These are phyloP conservation scores for Apantesis nais DNA, from an alignment of 2,888 invertebrate species.

Conservation along the genomic window DNA sequence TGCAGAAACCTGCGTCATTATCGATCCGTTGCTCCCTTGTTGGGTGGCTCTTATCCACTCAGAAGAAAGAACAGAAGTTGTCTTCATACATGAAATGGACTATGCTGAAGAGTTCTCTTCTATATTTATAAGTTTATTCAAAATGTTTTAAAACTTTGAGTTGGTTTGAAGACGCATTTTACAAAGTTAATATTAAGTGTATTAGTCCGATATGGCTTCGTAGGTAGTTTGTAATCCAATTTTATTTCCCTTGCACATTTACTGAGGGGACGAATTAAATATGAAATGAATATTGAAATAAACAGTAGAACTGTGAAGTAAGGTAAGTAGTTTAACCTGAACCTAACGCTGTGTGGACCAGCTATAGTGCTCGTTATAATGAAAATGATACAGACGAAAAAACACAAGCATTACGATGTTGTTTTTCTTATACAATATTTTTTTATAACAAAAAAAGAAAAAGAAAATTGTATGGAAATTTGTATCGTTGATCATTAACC, in stretches of 20 bases:
- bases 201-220: constrained; percentile 3
- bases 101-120: background rate
- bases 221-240: constrained; percentile 12
- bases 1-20: no score
- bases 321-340: background rate
- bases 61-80: background rate
- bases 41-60: background rate
- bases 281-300: background rate
- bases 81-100: background rate
- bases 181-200: background rate
- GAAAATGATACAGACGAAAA: background rate
- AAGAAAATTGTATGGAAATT: no score
- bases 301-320: background rate
- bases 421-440: no score
- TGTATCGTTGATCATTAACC: no score
- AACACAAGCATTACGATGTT: background rate
- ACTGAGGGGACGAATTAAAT: background rate
- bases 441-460: no score
- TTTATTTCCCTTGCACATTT: constrained; percentile 6
- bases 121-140: background rate
- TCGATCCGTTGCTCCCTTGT: no score
- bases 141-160: background rate
- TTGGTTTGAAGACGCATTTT: background rate
- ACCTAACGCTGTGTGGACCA: background rate
- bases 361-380: background rate